Evolutionary conservation across 2,113 vertebrate genomes (phyloP).

Genomic region (Dissostichus mawsoni): DNA sequence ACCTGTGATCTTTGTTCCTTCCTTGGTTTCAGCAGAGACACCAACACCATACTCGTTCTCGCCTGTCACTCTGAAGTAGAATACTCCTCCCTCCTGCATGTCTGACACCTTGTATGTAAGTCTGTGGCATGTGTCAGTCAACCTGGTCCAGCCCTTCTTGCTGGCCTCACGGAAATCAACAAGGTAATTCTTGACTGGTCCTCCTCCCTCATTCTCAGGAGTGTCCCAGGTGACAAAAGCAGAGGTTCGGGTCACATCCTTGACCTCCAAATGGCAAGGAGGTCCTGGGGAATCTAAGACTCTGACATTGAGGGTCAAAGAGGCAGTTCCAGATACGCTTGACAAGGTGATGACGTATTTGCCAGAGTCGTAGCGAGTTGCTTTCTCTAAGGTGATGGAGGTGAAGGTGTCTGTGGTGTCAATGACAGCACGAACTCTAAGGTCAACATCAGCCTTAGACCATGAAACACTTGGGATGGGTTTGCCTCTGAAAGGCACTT

Average conservation of each 20-base stretch:
- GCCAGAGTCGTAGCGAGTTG: slow-evolving; percentile 94
- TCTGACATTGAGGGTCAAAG: slow-evolving; percentile 92
- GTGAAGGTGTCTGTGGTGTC: slow-evolving; percentile 92
- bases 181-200: slow-evolving; percentile 95
- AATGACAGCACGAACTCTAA: slow-evolving; percentile 91
- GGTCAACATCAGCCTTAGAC: slow-evolving; percentile 94
- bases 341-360: slow-evolving; percentile 96
- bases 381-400: slow-evolving; percentile 95
- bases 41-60: slow-evolving; percentile 97
- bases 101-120: slow-evolving; percentile 92
- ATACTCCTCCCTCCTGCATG: slow-evolving; percentile 92
- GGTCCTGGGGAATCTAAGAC: slow-evolving; percentile 97
- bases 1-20: slow-evolving; percentile 98
- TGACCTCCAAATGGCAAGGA: slow-evolving; percentile 86
- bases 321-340: slow-evolving; percentile 88
- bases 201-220: slow-evolving; percentile 97
- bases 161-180: slow-evolving; percentile 97
- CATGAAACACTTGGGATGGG: slow-evolving; percentile 92
- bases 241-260: slow-evolving; percentile 93
- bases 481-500: slow-evolving; percentile 94
- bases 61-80: slow-evolving; percentile 95
- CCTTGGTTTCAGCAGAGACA: slow-evolving; percentile 90
- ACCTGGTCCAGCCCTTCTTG: slow-evolving; percentile 96
- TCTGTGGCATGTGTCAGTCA: slow-evolving; percentile 93
- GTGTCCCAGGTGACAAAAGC: slow-evolving; percentile 93